A percentile compares a stretch with the other conserved stretches of the same genome.
These are phyloP conservation scores for Macrocentrus cingulum DNA, from an alignment of 1,140 invertebrate species.

Conservation along the genomic window DNA sequence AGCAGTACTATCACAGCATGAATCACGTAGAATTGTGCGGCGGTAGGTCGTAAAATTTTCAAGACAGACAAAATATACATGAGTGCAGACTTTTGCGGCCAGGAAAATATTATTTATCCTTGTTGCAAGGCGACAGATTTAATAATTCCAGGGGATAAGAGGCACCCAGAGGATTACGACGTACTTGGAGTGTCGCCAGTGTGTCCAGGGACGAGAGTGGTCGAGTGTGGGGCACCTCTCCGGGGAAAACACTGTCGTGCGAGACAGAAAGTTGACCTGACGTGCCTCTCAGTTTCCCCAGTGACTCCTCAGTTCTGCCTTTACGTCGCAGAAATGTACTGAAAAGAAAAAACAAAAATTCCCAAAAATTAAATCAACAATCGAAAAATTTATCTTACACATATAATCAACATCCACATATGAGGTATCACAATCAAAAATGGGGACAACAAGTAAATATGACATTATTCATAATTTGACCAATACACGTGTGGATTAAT, in stretches of 20 bases:
- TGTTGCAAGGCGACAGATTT: not conserved
- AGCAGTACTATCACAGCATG: no score
- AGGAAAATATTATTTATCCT: not conserved
- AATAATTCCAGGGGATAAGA: not conserved
- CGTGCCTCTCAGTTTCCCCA: constrained; percentile 46
- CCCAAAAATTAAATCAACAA: constrained; percentile 24
- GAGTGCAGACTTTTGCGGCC: not conserved
- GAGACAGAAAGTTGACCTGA: constrained; percentile 67
- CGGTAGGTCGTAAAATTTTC: not conserved
- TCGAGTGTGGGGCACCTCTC: constrained; percentile 57
- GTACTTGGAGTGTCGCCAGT: constrained; percentile 50
- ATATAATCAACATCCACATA: no score
- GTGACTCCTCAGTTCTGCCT: constrained; percentile 44
- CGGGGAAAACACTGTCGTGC: constrained; percentile 76
- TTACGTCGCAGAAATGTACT: constrained; percentile 43
- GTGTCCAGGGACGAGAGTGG: constrained; percentile 52
- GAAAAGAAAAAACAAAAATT: constrained; percentile 31
- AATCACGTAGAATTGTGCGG: no score
- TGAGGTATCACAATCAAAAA: no score
- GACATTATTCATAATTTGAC: no score
- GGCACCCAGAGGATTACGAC: constrained; percentile 27
- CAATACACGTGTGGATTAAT: no score
- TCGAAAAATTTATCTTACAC: no score
- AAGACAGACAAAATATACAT: not conserved
- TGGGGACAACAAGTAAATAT: no score